These are phyloP conservation scores for Zoanthus gigantus DNA, from an alignment of 92 coral and sea anemone species.

Conservation along the genomic window DNA sequence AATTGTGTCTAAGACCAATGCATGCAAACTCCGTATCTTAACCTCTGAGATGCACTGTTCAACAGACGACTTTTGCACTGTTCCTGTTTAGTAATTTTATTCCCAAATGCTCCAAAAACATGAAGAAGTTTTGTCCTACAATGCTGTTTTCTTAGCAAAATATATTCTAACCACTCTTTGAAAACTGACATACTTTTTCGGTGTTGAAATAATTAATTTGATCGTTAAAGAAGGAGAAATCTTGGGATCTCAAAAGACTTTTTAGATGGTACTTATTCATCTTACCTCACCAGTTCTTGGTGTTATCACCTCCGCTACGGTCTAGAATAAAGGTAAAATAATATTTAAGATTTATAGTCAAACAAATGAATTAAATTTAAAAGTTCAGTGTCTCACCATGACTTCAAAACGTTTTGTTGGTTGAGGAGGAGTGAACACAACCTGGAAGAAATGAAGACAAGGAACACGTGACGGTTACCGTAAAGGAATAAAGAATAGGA, in stretches of 20 bases:
- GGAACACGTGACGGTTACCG: too few relatives aligned
- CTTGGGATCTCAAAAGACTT: too few relatives aligned
- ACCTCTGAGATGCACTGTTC: neutral
- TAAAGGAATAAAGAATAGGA: neutral
- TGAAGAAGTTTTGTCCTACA: neutral
- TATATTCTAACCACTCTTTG: neutral
- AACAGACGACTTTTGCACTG: neutral
- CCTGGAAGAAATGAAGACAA: slow-evolving; percentile 19
- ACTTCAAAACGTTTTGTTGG: slow-evolving; percentile 70
- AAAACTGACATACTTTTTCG: neutral
- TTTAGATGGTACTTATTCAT: neutral
- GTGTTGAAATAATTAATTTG: neutral
- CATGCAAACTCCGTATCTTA: too few relatives aligned
- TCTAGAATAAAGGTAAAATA: slow-evolving; percentile 30
- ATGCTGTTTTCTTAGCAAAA: neutral
- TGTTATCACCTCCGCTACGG: slow-evolving; percentile 67
- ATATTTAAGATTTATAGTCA: neutral
- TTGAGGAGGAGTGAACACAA: slow-evolving; percentile 67
- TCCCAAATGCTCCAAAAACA: neutral
- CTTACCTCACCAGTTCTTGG: slow-evolving; percentile 68
- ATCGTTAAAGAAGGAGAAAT: neutral
- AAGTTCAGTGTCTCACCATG: slow-evolving; percentile 53
- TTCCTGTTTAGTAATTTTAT: neutral
- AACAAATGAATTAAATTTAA: neutral
- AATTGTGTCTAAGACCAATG: too few relatives aligned